Base-by-base conservation (phyloP, 2,113 vertebrate genomes). In the Gorsachius goisagi region DNA sequence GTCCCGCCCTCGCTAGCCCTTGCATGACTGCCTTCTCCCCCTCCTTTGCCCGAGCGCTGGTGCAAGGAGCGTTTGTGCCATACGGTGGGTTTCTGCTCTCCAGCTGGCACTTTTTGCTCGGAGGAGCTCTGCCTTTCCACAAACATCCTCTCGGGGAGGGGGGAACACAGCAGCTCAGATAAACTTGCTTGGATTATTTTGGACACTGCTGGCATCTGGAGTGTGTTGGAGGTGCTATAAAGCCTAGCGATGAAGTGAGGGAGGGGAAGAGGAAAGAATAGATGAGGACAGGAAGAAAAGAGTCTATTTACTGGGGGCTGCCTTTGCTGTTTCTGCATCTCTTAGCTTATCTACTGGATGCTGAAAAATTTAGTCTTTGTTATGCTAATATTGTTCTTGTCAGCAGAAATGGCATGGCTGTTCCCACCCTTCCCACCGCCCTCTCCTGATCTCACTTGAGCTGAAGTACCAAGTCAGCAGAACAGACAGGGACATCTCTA, bases 281-380 rank as follows among this genome's bases (percentile, higher is more conserved):
- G 80, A 59, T 3, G 88, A 87, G 58, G 5, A 62, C 37, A 52
- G 41, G 56, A 84, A 92, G 80, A 89, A 72, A 76, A 79, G 49
- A 15, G 27, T 8, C 81, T 67, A 39, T 89, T 95, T 66, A 71
- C 64, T 45, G 6, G 3, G 45, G 53, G 75, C 75, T 71, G 81
- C 53, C 56, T 90, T 58, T 52, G 52, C 80, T 28, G 50, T 11
- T 55, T 91, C 73, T 27, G 86, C 83, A 68, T 88, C 75, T 94
- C 81, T 20, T 1, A 10, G 45, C n/a, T 93, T 78, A 91, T 94
- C 94, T 75, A 5, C 30, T 1, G 9, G 66, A 52, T 37, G 73
- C 88, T 72, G 80, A 88, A 74, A 67, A 85, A 55, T 14, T 5
- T 20, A n/a, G 66, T 32, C 88, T 97, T 97, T 97, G 95, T 97